These are phyloP conservation scores for Orchestia grillus DNA, from an alignment of 1,140 invertebrate genomes.

Conservation along the genomic window DNA sequence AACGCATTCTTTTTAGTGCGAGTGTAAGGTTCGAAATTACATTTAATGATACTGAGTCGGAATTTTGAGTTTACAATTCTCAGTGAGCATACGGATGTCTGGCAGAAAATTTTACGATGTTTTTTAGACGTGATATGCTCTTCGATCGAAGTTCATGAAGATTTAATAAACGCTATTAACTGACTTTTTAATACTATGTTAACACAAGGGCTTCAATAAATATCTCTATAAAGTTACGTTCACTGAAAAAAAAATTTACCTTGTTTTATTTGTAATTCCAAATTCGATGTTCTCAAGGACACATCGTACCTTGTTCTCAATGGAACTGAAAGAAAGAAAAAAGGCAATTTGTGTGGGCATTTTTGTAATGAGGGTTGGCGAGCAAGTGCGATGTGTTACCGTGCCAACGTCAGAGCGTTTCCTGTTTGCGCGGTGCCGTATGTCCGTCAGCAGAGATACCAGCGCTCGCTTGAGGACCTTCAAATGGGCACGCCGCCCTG, in stretches of 20 bases:
- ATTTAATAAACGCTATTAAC: neutral
- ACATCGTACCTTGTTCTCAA: neutral
- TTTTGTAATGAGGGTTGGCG: neutral
- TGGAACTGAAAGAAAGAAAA: neutral
- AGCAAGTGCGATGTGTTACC: neutral
- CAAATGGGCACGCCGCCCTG: neutral
- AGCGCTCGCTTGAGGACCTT: neutral
- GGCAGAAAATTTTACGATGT: neutral
- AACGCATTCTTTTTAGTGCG: neutral
- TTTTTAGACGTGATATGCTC: neutral
- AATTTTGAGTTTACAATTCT: neutral
- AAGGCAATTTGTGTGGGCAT: neutral
- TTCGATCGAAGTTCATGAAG: neutral
- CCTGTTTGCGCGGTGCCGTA: conserved; percentile 35
- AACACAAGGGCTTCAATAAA: neutral
- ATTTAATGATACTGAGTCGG: neutral
- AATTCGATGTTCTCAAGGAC: neutral
- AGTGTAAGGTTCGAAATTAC: neutral
- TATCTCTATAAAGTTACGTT: neutral
- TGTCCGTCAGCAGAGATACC: neutral
- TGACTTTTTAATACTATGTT: neutral
- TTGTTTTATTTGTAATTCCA: neutral
- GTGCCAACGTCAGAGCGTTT: neutral
- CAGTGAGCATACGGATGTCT: no score
- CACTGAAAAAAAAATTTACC: neutral